Evolutionary conservation across 2,888 invertebrate species (phyloP), one percentile per base, ranked within the genome.

Genomic region (Chrysolina americana): DNA sequence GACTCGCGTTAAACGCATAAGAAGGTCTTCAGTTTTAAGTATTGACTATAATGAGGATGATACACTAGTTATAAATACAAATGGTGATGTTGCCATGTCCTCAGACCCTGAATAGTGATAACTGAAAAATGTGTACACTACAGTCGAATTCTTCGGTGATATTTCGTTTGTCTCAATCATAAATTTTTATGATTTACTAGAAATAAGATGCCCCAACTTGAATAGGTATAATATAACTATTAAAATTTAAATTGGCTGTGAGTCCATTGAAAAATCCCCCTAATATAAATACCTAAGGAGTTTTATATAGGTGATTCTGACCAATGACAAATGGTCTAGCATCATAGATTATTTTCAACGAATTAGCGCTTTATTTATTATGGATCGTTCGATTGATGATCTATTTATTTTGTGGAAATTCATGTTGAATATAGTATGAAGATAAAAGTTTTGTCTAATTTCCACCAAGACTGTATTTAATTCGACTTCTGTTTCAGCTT

Each of bases 11-110:
- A 93, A 93, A 88, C 93, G 94, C 86, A 91, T 93, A 78, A 89
- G 94, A 77, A 90, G 93, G 78, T 93, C 92, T 80, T 93, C 93
- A 71, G 93, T 93, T 75, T 90, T 94, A 70, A 93, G 93, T 74
- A 90, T 93, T 74, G 93, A 94, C 88, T 94, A 93, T 88, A 93
- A 93, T 85, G 94, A 94, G 81, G 94, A 94, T 74, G 93, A 93
- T 80, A 92, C 93, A 66, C 91, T 93, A n/a, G 91, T 93, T 83
- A 92, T 93, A 76, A 89, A 92, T 80, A 90, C 92, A 81, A 94
- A 94, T 87, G 93, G 93, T 76, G 93, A 93, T 83, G 91, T 89
- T 56, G 91, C 87, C 69, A 88, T 88, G 86, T 86, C 87, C 41
- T 87, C 87, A 56, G 88, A 88, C 80, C 85, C 87, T 11, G 87